Evolutionary conservation across 1,140 invertebrate genomes (phyloP), one percentile per base, ranked within the genome.

Genomic region (Drosophila biarmipes): DNA sequence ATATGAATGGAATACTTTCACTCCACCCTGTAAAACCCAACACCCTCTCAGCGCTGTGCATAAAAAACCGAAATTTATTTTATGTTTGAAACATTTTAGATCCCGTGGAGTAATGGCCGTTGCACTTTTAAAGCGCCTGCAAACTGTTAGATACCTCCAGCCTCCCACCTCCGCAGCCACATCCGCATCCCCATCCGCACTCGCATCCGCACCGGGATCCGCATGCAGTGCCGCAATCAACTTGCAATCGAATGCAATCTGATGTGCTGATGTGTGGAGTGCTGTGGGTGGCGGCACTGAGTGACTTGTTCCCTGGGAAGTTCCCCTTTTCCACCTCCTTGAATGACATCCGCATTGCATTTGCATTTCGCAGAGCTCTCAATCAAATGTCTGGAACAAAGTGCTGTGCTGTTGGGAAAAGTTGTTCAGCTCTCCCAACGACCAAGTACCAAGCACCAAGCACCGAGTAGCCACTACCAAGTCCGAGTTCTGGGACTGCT

Each of bases 361-460:
- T 85, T 84, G 76, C 80, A 85, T 80, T 84, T 85, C 57, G 72
- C 75, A 71, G 71, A 79, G 80, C 75, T 84, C 75, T 82, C 74
- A 78, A 84, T 82, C 80, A 85, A 72, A 74, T 79, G 80, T 53
- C 51, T 56, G 40, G 72, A 75, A 76, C 73, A 79, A 84, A 84
- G 80, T 85, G 66, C 59, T 72, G 46, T 43, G 52, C 74, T 76
- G 55, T 76, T 68, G 73, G 73, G 62, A 74, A 78, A 79, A 84
- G 64, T 79, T 72, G 76, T 76, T 76, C 74, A 55, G 40, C 52
- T 46, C 57, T 54, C 46, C 21, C 46, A 74, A 52, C 59, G 37
- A 48, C 38, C 35, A 35, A 61, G 34, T 35, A 15, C 38, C 7
- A 3, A 40, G n/a, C 15, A 40, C 37, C 7, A 0, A 3, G n/a